These are phyloP conservation scores for Listronotus bonariensis DNA, from an alignment of 1,140 invertebrate species.

Conservation along the genomic window DNA sequence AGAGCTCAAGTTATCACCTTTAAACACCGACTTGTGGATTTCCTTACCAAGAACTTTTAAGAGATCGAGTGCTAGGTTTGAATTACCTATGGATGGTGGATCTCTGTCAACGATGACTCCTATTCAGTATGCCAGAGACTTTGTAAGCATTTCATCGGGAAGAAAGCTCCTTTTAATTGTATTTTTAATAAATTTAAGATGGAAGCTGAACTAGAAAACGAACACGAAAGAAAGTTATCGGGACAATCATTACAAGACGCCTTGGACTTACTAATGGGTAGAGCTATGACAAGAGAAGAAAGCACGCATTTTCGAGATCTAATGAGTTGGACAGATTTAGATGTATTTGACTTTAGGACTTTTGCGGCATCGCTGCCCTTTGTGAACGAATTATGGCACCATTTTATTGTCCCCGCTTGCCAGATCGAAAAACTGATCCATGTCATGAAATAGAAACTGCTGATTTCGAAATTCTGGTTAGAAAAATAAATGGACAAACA, in stretches of 20 bases:
- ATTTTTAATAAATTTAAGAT: conserved; percentile 60
- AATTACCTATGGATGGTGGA: conserved; percentile 65
- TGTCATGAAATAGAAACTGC: conserved; percentile 56
- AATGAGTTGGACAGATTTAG: conserved; percentile 59
- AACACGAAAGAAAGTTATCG: conserved; percentile 52
- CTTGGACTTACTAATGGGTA: conserved; percentile 66
- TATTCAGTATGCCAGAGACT: conserved; percentile 65
- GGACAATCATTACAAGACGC: conserved; percentile 60
- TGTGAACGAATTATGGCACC: conserved; percentile 64
- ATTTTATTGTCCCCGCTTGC: conserved; percentile 47
- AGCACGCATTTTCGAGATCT: conserved; percentile 55
- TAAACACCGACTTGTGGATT: conserved; percentile 61
- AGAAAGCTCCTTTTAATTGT: conserved; percentile 66
- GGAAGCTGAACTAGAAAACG: conserved; percentile 46
- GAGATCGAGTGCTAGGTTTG: conserved; percentile 66
- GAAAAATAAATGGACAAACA: conserved; percentile 47
- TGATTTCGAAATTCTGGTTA: conserved; percentile 53
- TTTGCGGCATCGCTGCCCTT: conserved; percentile 71
- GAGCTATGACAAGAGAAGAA: conserved; percentile 59
- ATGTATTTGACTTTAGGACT: conserved; percentile 64
- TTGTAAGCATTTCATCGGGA: conserved; percentile 64
- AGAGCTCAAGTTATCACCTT: conserved; percentile 62
- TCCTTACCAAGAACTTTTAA: conserved; percentile 68
- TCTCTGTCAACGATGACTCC: conserved; percentile 62
- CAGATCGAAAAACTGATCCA: conserved; percentile 52